A percentile compares a stretch with the other conserved stretches of the same genome.
Evolutionary conservation across 1,140 invertebrate species (phyloP).

Genomic region (Drosophila parvula): DNA sequence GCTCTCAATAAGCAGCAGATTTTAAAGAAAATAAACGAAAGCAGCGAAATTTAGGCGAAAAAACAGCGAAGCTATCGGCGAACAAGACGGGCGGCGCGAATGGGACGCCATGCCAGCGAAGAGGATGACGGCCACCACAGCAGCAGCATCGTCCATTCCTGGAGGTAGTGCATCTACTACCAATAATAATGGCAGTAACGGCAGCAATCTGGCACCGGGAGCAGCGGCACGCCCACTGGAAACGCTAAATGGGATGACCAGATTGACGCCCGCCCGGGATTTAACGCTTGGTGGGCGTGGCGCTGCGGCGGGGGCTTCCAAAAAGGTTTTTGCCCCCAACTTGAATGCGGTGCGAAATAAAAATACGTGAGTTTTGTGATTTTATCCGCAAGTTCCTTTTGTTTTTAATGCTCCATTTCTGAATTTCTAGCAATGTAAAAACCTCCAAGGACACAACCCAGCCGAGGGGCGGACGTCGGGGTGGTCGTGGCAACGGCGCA

Average conservation of each 20-base stretch:
- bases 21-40: constrained; percentile 6
- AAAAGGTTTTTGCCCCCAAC: constrained; percentile 79
- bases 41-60: background rate
- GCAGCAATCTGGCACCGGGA: constrained; percentile 9
- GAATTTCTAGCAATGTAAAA: constrained; percentile 66
- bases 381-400: background rate
- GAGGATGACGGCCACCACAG: constrained; percentile 44
- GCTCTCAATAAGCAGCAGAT: background rate
- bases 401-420: no score
- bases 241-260: constrained; percentile 57
- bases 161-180: constrained; percentile 29
- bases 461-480: constrained; percentile 51
- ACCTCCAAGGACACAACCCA: constrained; percentile 79
- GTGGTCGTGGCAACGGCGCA: constrained; percentile 56
- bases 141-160: constrained; percentile 39
- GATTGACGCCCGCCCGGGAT: constrained; percentile 85
- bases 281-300: constrained; percentile 84
- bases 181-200: constrained; percentile 27
- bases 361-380: constrained; percentile 64
- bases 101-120: constrained; percentile 68
- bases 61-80: background rate
- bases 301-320: constrained; percentile 22
- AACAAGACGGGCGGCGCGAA: constrained; percentile 21
- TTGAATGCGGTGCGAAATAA: constrained; percentile 81
- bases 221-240: constrained; percentile 21